These are phyloP conservation scores for Nemurella pictetii DNA, from an alignment of 2,888 invertebrate species.

Conservation along the genomic window DNA sequence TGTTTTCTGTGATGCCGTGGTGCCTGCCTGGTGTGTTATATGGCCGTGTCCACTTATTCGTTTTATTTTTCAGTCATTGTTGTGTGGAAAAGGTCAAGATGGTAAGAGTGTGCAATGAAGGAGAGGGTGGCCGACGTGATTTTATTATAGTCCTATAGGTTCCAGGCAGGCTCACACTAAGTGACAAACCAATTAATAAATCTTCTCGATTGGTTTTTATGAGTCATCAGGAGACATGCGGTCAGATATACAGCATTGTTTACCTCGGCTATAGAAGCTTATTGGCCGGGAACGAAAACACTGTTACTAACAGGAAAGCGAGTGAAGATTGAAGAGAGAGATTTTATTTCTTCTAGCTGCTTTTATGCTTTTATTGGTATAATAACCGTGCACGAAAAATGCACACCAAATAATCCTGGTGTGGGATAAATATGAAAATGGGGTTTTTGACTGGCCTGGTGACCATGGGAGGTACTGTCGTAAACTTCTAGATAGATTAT, in stretches of 20 bases:
- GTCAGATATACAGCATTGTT: neutral
- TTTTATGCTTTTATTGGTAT: neutral
- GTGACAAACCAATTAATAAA: constrained; percentile 18
- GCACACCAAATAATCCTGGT: too few relatives aligned
- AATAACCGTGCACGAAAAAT: neutral
- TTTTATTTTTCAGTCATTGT: neutral
- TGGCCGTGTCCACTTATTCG: neutral
- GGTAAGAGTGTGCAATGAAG: neutral
- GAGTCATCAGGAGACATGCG: neutral
- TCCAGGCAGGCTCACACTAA: neutral
- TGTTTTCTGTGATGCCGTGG: too few relatives aligned
- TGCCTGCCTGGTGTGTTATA: neutral
- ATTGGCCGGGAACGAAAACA: neutral
- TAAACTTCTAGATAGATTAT: too few relatives aligned
- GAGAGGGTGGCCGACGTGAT: neutral
- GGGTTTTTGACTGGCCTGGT: too few relatives aligned
- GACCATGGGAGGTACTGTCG: too few relatives aligned
- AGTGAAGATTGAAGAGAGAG: neutral
- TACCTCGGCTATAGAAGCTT: neutral
- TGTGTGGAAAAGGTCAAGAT: neutral
- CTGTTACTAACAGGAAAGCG: neutral
- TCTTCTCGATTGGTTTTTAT: constrained; percentile 6
- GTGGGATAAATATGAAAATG: too few relatives aligned
- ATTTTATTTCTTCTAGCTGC: neutral
- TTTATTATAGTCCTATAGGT: neutral